Conservation (phyloP, 2,888 invertebrate species). For the Lasioglossum calceatum region DNA sequence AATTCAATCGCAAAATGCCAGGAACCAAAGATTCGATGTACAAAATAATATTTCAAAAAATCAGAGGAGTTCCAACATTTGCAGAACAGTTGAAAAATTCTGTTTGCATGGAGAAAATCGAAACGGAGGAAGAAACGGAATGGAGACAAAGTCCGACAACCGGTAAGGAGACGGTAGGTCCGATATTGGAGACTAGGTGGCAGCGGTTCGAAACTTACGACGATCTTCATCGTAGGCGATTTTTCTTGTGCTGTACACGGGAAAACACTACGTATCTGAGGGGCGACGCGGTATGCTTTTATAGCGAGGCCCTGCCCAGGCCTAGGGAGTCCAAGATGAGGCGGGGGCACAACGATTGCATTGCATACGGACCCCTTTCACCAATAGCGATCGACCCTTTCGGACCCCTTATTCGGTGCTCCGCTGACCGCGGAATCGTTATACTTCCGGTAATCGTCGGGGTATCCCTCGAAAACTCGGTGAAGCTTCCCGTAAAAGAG, state of each 20-base stretch:
- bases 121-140: not conserved
- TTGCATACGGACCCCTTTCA: slow-evolving; percentile 82
- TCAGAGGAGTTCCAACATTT: too few relatives aligned
- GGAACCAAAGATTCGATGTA: not conserved
- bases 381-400: slow-evolving; percentile 77
- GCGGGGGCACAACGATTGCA: slow-evolving; percentile 79
- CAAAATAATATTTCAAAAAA: too few relatives aligned
- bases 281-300: slow-evolving; percentile 83
- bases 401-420: slow-evolving; percentile 73
- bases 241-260: slow-evolving; percentile 81
- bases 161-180: not conserved
- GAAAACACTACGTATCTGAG: slow-evolving; percentile 81
- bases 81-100: not conserved
- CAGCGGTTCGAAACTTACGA: slow-evolving; percentile 79
- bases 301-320: slow-evolving; percentile 82
- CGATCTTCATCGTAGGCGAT: slow-evolving; percentile 81
- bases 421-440: slow-evolving; percentile 16
- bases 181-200: not conserved
- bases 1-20: too few relatives aligned
- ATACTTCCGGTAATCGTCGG: slow-evolving; percentile 48
- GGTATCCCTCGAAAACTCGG: slow-evolving; percentile 22
- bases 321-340: slow-evolving; percentile 74
- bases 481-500: not conserved
- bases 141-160: not conserved
- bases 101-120: not conserved